These are phyloP conservation scores for Melanostigma gelatinosum DNA, from an alignment of 2,113 vertebrate species.

Conservation along the genomic window DNA sequence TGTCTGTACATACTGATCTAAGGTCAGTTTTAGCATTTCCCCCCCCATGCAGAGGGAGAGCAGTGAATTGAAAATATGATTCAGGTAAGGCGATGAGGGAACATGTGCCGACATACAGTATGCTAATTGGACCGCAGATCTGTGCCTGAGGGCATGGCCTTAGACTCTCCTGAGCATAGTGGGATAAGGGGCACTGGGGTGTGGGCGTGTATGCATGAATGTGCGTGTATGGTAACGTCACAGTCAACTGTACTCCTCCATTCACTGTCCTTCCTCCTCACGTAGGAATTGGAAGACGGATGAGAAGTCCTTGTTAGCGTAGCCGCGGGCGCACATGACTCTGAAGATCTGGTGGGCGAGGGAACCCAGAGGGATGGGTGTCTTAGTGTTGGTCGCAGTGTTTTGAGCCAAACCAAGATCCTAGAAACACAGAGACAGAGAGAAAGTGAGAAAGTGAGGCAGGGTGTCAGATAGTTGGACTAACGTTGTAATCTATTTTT, in stretches of 20 bases:
- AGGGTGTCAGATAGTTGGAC: conserved; percentile 2
- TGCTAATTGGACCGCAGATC: conserved; percentile 58
- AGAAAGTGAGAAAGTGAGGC: background rate
- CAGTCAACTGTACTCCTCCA: conserved; percentile 32
- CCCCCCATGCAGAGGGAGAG: conserved; percentile 17
- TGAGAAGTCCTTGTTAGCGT: conserved; percentile 97
- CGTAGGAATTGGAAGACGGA: conserved; percentile 97
- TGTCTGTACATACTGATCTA: conserved; percentile 50
- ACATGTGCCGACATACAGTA: conserved; percentile 54
- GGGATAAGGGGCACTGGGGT: conserved; percentile 66
- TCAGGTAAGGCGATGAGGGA: conserved; percentile 42
- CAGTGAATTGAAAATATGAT: conserved; percentile 51
- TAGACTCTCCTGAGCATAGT: conserved; percentile 68
- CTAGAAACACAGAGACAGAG: conserved; percentile 72
- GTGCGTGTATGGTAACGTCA: conserved; percentile 27
- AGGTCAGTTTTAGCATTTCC: conserved; percentile 65
- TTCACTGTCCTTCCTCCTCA: conserved; percentile 91
- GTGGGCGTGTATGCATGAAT: conserved; percentile 17
- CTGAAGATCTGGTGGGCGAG: conserved; percentile 96
- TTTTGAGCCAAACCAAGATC: conserved; percentile 97
- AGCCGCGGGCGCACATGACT: conserved; percentile 96
- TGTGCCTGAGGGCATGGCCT: conserved; percentile 57
- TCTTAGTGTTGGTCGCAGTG: conserved; percentile 95
- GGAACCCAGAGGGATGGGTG: conserved; percentile 91
- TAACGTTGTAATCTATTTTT: background rate